Conservation (phyloP, 2,888 invertebrate genomes). For the Anthrax anthrax region DNA sequence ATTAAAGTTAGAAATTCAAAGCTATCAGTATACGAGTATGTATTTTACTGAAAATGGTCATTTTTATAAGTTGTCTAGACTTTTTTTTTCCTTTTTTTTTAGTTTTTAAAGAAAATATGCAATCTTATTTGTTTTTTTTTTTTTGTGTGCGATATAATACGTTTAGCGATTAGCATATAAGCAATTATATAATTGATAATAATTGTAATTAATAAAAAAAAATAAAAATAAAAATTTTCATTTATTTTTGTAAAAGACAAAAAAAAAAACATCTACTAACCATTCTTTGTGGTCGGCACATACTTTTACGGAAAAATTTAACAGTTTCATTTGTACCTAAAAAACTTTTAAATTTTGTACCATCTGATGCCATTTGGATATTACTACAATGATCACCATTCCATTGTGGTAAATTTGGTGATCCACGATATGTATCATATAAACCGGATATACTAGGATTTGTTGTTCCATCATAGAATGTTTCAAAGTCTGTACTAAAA, state of each 20-base stretch:
- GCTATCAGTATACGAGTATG: no score
- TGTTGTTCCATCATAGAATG: constrained; percentile 55
- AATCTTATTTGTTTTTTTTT: no score
- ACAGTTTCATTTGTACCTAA: constrained; percentile 53
- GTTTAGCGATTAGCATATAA: no score
- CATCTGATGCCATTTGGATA: constrained; percentile 65
- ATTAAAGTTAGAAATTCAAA: no score
- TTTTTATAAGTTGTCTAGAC: no score
- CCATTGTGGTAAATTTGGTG: constrained; percentile 64
- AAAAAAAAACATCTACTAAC: constrained; percentile 36
- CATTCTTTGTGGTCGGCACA: constrained; percentile 68
- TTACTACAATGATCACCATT: constrained; percentile 57
- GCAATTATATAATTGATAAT: no score
- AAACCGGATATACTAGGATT: constrained; percentile 51
- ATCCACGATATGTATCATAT: constrained; percentile 62
- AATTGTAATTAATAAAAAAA: neutral
- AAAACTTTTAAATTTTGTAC: constrained; percentile 66
- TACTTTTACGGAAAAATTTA: constrained; percentile 66
- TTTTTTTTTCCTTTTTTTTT: no score
- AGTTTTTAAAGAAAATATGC: no score
- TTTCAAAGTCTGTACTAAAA: constrained; percentile 63
- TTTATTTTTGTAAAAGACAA: neutral
- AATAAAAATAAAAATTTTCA: neutral
- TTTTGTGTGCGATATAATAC: no score
- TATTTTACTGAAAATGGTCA: no score